phyloP scores from a whole-genome alignment of 1,140 invertebrate genomes.

The Rhysida immarginata region DNA sequence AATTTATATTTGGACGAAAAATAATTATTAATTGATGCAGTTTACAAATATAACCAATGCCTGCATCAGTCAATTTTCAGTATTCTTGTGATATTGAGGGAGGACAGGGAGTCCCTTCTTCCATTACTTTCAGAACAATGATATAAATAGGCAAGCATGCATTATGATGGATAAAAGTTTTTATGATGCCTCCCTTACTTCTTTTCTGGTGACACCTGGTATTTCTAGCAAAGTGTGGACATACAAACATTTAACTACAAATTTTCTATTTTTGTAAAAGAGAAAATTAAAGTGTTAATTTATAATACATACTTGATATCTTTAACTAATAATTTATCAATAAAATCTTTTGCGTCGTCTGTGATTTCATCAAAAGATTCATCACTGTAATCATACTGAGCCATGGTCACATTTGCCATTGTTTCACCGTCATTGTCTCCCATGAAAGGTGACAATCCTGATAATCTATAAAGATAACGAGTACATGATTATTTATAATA shows the following conservation, averaged over 20 bases:
- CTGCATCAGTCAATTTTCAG: too few relatives aligned
- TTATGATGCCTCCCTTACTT: too few relatives aligned
- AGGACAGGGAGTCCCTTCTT: too few relatives aligned
- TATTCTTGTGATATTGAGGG: too few relatives aligned
- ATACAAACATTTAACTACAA: neutral
- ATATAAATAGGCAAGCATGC: neutral
- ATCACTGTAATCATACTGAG: constrained; percentile 89
- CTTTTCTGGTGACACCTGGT: too few relatives aligned
- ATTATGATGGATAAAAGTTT: too few relatives aligned
- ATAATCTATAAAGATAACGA: constrained; percentile 50
- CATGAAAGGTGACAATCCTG: constrained; percentile 95
- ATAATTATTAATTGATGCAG: too few relatives aligned
- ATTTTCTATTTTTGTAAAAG: constrained; percentile 1
- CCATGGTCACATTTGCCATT: constrained; percentile 89
- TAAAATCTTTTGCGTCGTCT: constrained; percentile 83
- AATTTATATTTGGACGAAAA: too few relatives aligned
- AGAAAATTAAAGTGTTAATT: neutral
- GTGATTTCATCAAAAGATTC: constrained; percentile 84
- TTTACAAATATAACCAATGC: too few relatives aligned
- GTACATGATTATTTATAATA: neutral
- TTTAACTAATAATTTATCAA: constrained; percentile 68
- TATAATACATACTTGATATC: constrained; percentile 64
- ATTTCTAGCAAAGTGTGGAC: neutral
- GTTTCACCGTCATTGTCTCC: constrained; percentile 93
- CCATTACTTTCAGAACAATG: constrained; percentile 1